Conservation (phyloP, 2,797 vertebrate genomes). For the Dermochelys coriacea region DNA sequence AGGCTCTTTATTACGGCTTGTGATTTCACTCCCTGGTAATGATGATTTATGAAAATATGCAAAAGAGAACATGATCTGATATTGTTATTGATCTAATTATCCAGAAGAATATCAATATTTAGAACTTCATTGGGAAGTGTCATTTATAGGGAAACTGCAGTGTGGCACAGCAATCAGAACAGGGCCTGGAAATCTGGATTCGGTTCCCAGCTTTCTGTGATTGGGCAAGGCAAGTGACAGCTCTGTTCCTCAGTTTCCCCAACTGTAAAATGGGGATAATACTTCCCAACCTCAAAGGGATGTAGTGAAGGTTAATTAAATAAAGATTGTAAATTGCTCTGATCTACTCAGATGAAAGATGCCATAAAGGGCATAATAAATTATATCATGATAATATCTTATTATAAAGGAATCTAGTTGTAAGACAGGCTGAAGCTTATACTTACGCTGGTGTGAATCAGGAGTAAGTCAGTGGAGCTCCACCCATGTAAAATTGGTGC, state of each 20-base stretch:
- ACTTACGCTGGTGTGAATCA: neutral
- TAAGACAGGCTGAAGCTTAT: fast-evolving
- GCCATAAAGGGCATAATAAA: neutral
- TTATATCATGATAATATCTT: neutral
- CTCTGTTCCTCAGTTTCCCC: neutral
- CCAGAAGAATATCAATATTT: neutral
- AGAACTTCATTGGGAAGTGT: neutral
- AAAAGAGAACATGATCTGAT: neutral
- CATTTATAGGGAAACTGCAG: neutral
- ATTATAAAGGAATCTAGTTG: fast-evolving
- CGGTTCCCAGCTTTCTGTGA: fast-evolving
- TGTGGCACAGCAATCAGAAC: neutral
- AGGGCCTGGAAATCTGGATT: neutral
- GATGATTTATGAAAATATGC: constrained; percentile 48
- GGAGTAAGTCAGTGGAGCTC: neutral
- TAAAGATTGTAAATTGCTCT: neutral
- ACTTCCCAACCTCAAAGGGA: neutral
- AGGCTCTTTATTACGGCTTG: neutral
- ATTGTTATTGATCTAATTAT: neutral
- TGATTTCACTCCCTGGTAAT: constrained; percentile 42
- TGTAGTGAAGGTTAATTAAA: neutral
- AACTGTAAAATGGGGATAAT: neutral
- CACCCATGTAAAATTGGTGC: neutral
- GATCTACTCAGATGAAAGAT: neutral
- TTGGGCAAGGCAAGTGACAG: neutral